phyloP scores from a whole-genome alignment of 2,113 vertebrate species.

The Junco hyemalis region DNA sequence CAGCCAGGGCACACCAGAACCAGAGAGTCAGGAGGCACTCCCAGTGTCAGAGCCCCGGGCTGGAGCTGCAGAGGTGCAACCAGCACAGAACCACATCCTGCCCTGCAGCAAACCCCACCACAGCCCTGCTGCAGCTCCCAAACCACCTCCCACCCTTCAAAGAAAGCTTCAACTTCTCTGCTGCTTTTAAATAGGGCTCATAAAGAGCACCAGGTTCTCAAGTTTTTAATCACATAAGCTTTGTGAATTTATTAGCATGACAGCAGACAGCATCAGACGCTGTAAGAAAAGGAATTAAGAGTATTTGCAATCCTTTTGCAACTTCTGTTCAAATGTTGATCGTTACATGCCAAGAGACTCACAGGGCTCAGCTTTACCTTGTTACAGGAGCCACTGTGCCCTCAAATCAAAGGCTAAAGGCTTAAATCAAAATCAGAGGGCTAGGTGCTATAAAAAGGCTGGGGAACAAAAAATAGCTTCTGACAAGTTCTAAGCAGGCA shows the following conservation, averaged over 20 bases:
- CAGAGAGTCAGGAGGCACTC: background rate
- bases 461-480: background rate
- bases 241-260: slow-evolving; percentile 12
- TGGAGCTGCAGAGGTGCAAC: background rate
- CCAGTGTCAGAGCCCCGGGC: background rate
- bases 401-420: slow-evolving; percentile 17
- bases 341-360: background rate
- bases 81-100: slow-evolving; percentile 19
- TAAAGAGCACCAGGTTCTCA: background rate
- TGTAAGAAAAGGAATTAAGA: background rate
- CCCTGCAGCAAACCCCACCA: background rate
- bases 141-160: background rate
- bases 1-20: background rate
- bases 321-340: background rate
- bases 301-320: slow-evolving; percentile 15
- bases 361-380: background rate
- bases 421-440: background rate
- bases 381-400: background rate
- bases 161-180: background rate
- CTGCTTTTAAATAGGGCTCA: background rate
- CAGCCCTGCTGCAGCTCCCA: background rate
- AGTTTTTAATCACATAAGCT: slow-evolving; percentile 7
- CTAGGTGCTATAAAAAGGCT: background rate
- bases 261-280: slow-evolving; percentile 1
- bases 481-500: background rate